Evolutionary conservation across 1,140 invertebrate genomes (phyloP).

Genomic region (Papilio polyxenes): DNA sequence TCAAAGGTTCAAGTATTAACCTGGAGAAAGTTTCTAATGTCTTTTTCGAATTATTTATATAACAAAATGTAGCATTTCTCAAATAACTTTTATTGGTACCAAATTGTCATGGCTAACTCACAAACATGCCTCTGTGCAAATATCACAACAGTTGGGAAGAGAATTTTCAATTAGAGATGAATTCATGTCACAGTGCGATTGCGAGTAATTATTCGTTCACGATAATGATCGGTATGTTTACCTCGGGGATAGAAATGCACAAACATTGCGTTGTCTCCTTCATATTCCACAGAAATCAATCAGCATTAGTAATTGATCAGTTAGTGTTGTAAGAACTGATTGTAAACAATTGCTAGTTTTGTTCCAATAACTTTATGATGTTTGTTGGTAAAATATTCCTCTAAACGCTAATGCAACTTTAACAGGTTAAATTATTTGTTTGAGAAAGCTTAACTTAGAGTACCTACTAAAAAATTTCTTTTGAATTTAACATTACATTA

Average conservation of each 20-base stretch:
- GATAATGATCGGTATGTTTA: conserved; percentile 25
- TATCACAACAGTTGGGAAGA: neutral
- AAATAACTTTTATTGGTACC: neutral
- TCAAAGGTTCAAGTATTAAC: neutral
- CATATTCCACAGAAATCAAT: conserved; percentile 4
- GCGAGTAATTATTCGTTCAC: conserved; percentile 20
- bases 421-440: too few relatives aligned
- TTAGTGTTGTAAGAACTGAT: neutral
- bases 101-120: neutral
- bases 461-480: too few relatives aligned
- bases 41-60: too few relatives aligned
- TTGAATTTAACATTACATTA: too few relatives aligned
- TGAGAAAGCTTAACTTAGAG: too few relatives aligned
- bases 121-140: neutral
- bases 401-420: too few relatives aligned
- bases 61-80: neutral
- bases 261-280: neutral
- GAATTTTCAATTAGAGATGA: conserved; percentile 37
- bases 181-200: conserved; percentile 8
- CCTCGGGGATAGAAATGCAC: conserved; percentile 15
- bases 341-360: neutral
- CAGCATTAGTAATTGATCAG: neutral
- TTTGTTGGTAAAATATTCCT: too few relatives aligned
- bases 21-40: neutral
- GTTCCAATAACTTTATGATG: too few relatives aligned